phyloP scores from a whole-genome alignment of 2,113 vertebrate species.

The Plestiodon gilberti region DNA sequence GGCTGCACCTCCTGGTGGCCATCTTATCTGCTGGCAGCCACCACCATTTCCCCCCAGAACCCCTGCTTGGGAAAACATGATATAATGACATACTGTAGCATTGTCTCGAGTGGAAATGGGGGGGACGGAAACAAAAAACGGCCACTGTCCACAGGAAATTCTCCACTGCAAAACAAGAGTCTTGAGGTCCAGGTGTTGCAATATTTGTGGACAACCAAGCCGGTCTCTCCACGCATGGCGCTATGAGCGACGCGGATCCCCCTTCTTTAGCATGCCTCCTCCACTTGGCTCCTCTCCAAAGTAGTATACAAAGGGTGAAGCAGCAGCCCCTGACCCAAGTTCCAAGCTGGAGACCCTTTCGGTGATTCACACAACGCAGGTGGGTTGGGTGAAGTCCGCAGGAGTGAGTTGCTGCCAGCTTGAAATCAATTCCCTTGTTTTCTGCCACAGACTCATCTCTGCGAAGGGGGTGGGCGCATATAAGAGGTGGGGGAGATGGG shows the following conservation, averaged over 20 bases:
- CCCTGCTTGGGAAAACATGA: too few relatives aligned
- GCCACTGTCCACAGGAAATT: too few relatives aligned
- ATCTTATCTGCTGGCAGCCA: too few relatives aligned
- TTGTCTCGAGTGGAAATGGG: too few relatives aligned
- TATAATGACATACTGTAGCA: too few relatives aligned
- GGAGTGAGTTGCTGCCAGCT: constrained; percentile 6
- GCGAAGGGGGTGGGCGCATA: background rate
- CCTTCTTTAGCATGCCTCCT: background rate
- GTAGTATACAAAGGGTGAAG: background rate
- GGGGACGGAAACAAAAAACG: too few relatives aligned
- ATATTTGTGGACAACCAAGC: background rate
- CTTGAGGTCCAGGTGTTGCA: background rate
- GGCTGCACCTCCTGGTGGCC: too few relatives aligned
- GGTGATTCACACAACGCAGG: background rate
- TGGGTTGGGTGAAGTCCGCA: background rate
- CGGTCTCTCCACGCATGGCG: constrained; percentile 23
- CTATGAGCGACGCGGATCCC: accelerated
- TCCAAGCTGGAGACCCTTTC: background rate
- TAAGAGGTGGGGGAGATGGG: constrained; percentile 4
- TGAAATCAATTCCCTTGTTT: background rate
- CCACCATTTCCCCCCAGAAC: too few relatives aligned
- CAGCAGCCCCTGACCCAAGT: background rate
- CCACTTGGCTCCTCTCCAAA: background rate
- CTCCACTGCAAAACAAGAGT: too few relatives aligned
- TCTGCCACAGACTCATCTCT: background rate